A percentile compares a stretch with the other conserved stretches of the same genome.
These are phyloP conservation scores for Pseudochirops cupreus DNA, from an alignment of 2,797 vertebrate genomes.

Conservation along the genomic window DNA sequence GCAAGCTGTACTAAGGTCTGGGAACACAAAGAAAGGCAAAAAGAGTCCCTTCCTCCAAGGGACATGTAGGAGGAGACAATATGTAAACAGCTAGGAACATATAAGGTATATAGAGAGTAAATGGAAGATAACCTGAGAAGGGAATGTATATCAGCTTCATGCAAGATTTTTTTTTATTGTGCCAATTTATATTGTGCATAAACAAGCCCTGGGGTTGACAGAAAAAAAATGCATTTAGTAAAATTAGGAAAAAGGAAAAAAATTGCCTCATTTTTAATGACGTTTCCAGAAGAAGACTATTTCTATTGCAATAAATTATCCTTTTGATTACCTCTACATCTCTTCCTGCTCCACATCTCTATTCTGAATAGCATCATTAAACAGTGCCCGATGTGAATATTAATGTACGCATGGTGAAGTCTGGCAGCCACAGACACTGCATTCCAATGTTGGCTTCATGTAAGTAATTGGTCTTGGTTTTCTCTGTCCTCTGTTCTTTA, in stretches of 20 bases:
- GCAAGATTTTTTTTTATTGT: slow-evolving; percentile 63
- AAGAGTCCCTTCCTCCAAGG: background rate
- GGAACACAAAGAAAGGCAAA: background rate
- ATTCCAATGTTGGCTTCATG: slow-evolving; percentile 77
- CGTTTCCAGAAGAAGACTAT: slow-evolving; percentile 72
- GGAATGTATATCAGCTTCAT: slow-evolving; percentile 34
- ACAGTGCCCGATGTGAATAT: slow-evolving; percentile 80
- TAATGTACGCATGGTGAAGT: slow-evolving; percentile 73
- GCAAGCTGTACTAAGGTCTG: background rate
- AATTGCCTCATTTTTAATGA: slow-evolving; percentile 49
- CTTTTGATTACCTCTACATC: slow-evolving; percentile 77
- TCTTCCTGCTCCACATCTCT: slow-evolving; percentile 71
- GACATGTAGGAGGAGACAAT: background rate
- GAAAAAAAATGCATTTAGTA: slow-evolving; percentile 73
- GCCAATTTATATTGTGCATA: slow-evolving; percentile 67
- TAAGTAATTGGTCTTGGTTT: slow-evolving; percentile 64
- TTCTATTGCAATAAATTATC: slow-evolving; percentile 80
- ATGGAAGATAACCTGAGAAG: background rate
- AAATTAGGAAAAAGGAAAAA: slow-evolving; percentile 65
- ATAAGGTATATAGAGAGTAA: background rate
- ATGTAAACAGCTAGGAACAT: background rate
- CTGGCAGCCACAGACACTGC: slow-evolving; percentile 75
- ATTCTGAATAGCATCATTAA: slow-evolving; percentile 79
- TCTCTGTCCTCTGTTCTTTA: slow-evolving; percentile 66
- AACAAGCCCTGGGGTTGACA: slow-evolving; percentile 60